phyloP scores from a whole-genome alignment of 2,797 vertebrate genomes.

The Potorous gilbertii region DNA sequence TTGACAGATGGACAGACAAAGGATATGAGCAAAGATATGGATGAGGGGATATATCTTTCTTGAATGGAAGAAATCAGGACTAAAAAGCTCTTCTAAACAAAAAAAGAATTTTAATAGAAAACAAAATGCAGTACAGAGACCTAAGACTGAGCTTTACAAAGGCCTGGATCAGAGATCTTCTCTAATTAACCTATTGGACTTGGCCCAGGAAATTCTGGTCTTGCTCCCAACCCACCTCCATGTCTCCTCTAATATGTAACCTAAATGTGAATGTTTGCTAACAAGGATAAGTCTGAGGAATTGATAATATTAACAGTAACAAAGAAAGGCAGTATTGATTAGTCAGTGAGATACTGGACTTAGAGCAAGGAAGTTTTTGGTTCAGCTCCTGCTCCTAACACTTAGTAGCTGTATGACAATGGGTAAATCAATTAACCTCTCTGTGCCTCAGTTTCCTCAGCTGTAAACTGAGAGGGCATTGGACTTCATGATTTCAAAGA shows the following conservation, averaged over 20 bases:
- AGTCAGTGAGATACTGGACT: neutral
- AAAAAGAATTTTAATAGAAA: neutral
- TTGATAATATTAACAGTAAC: neutral
- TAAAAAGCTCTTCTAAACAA: neutral
- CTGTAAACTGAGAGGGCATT: neutral
- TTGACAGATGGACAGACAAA: neutral
- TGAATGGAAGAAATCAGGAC: neutral
- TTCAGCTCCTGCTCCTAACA: neutral
- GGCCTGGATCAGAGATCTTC: neutral
- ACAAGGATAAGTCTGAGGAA: neutral
- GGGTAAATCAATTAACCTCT: neutral
- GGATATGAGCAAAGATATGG: neutral
- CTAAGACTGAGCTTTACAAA: neutral
- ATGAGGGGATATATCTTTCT: neutral
- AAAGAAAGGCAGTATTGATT: neutral
- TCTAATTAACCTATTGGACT: neutral
- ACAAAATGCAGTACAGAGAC: neutral
- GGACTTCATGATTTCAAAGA: neutral
- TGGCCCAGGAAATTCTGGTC: neutral
- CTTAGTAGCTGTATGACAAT: neutral
- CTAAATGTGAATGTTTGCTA: neutral
- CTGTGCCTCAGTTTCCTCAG: neutral
- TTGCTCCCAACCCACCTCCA: neutral
- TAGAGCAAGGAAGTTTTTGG: neutral
- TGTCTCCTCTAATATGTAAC: neutral